Evolutionary conservation across 2,113 vertebrate species (phyloP), one percentile per base, ranked within the genome.

Genomic region (Bostrychus sinensis): DNA sequence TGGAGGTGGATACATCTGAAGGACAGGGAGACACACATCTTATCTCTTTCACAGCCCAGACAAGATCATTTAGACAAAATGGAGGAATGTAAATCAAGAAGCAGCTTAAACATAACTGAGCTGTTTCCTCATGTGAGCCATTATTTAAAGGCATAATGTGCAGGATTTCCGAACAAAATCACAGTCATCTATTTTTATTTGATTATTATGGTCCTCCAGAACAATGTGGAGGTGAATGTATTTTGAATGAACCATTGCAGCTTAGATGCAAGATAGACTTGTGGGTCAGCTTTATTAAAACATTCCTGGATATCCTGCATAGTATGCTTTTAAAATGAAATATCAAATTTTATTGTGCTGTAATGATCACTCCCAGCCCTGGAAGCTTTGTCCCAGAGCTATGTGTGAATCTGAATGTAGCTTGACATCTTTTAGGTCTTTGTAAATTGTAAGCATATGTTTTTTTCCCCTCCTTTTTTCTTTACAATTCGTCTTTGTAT

Each of bases 321-420:
- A 48, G 20, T 22, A 48, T 25, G 45, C 45, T 22, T 48, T 48
- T 48, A 23, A 20, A 48, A 48, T 48, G 19, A 48, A 48, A 25
- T 25, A 25, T 48, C 23, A 12, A 25, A 34, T 55, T 9, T n/a
- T 17, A 20, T 55, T 32, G 9, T 55, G 28, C 28, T 36, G 28
- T 36, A 36, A 20, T 55, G 30, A 45, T 3, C 42, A 45, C 2
- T 8, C 53, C 32, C 32, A 32, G n/a, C 16, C 48, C 48, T 51
- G 25, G 16, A 34, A 70, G 54, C 41, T 51, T 43, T 22, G n/a
- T n/a, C n/a, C 39, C 26, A 7, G 60, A 81, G 75, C 69, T 83
- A 67, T 72, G 55, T 62, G 22, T 72, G 62, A 76, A 80, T 78
- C 46, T 84, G 86, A 89, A 85, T 88, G 78, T 85, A 89, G 80